Evolutionary conservation across 1,140 invertebrate genomes (phyloP).

Genomic region (Macrobrachium nipponense): DNA sequence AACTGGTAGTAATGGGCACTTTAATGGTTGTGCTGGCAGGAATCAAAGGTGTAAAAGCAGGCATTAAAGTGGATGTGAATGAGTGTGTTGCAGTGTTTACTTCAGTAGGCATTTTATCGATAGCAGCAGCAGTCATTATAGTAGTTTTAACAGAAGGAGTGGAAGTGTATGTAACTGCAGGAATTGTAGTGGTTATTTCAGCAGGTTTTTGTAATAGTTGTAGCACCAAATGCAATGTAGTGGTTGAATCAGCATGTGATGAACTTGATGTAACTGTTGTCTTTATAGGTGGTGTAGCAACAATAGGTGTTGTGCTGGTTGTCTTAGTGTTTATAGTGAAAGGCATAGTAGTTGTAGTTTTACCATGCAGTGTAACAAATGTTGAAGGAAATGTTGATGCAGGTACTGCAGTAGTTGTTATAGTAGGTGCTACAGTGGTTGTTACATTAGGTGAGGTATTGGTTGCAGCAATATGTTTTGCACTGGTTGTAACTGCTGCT

Average conservation of each 20-base stretch:
- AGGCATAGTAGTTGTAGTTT: too few relatives aligned
- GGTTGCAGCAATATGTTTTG: not conserved
- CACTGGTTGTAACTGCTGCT: not conserved
- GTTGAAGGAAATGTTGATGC: too few relatives aligned
- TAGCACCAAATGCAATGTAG: too few relatives aligned
- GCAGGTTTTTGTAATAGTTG: not conserved
- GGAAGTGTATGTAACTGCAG: not conserved
- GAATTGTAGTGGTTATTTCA: not conserved
- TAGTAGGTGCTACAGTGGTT: not conserved
- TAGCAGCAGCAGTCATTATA: too few relatives aligned
- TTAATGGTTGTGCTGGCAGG: not conserved
- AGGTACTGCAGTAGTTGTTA: too few relatives aligned
- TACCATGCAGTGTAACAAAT: too few relatives aligned
- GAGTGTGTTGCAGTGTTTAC: too few relatives aligned
- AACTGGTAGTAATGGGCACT: not conserved
- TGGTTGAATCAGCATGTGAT: too few relatives aligned
- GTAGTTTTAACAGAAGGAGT: too few relatives aligned
- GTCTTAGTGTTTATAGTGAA: not conserved
- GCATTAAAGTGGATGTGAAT: too few relatives aligned
- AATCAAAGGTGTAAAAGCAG: not conserved
- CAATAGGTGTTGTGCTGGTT: not conserved
- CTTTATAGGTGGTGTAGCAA: not conserved
- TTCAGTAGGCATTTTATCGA: too few relatives aligned
- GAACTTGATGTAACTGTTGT: too few relatives aligned
- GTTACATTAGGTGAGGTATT: not conserved